phyloP scores from a whole-genome alignment of 2,797 vertebrate genomes.

The Lindbergichthys nudifrons region DNA sequence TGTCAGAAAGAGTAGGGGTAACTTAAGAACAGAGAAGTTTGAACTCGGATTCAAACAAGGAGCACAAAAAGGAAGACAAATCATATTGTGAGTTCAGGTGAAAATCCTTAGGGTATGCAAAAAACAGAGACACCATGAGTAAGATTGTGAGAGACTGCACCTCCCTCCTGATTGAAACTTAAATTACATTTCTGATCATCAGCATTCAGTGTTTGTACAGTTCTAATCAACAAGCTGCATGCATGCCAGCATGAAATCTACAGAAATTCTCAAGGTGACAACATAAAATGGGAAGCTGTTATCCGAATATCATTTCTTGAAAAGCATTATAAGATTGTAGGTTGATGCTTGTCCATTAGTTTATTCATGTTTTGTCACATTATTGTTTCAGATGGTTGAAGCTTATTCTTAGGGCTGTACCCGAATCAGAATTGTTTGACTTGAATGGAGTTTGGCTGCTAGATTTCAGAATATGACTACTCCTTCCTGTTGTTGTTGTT shows the following conservation, averaged over 20 bases:
- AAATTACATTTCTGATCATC: slow-evolving; percentile 73
- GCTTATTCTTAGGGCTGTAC: neutral
- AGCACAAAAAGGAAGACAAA: neutral
- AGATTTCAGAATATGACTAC: too few species aligned
- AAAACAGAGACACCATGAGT: slow-evolving; percentile 25
- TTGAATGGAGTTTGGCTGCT: too few species aligned
- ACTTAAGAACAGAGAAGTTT: slow-evolving; percentile 14
- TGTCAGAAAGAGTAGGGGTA: neutral
- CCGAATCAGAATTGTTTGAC: too few species aligned
- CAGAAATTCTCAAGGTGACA: slow-evolving; percentile 84
- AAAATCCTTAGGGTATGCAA: slow-evolving; percentile 30
- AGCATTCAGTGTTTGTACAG: slow-evolving; percentile 80
- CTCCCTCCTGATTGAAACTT: slow-evolving; percentile 49
- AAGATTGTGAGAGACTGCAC: slow-evolving; percentile 41
- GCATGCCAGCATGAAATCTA: slow-evolving; percentile 84
- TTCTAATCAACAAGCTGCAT: slow-evolving; percentile 85
- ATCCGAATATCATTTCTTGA: slow-evolving; percentile 80
- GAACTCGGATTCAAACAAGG: slow-evolving; percentile 2
- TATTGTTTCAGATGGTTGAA: slow-evolving; percentile 3
- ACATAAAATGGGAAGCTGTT: slow-evolving; percentile 62
- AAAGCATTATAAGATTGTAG: slow-evolving; percentile 38
- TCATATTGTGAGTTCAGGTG: neutral
- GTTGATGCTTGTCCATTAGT: slow-evolving; percentile 50
- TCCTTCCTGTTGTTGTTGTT: too few species aligned
- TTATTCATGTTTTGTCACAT: slow-evolving; percentile 44